Evolutionary conservation across 2,888 invertebrate genomes (phyloP).

Genomic region (Agriopis leucophaearia): DNA sequence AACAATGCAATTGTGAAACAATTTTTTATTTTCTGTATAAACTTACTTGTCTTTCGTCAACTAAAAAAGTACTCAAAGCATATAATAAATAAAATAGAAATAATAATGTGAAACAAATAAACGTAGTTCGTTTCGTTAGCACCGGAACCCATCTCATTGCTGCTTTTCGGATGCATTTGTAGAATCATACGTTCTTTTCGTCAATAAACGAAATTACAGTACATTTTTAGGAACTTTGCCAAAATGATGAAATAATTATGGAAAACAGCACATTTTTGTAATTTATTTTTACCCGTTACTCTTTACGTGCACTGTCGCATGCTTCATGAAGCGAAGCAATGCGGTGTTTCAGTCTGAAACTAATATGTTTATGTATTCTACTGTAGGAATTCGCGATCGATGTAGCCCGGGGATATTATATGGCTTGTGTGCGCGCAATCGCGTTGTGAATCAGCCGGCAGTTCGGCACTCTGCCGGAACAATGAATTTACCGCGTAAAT

Average conservation of each 20-base stretch:
- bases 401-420: constrained; percentile 43
- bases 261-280: background rate
- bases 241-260: background rate
- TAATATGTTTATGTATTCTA: constrained; percentile 34
- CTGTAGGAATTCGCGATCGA: constrained; percentile 47
- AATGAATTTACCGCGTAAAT: constrained; percentile 46
- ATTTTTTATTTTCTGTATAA: background rate
- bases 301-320: constrained; percentile 3
- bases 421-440: constrained; percentile 55
- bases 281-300: background rate
- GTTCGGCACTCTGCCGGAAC: constrained; percentile 22
- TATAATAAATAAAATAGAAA: constrained; percentile 82
- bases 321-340: constrained; percentile 22
- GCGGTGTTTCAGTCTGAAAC: constrained; percentile 40
- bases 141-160: constrained; percentile 79
- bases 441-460: constrained; percentile 47
- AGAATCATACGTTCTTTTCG: constrained; percentile 32
- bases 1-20: no score
- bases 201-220: constrained; percentile 31
- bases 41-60: constrained; percentile 77
- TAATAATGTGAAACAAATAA: constrained; percentile 77
- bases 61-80: constrained; percentile 78
- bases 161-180: constrained; percentile 73
- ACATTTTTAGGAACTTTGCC: constrained; percentile 23
- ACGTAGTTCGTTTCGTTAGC: constrained; percentile 76